Percentiles rank a stretch among this genome's conserved stretches.
These are phyloP conservation scores for Amphipyra berbera DNA, from an alignment of 2,888 invertebrate species.

Conservation along the genomic window DNA sequence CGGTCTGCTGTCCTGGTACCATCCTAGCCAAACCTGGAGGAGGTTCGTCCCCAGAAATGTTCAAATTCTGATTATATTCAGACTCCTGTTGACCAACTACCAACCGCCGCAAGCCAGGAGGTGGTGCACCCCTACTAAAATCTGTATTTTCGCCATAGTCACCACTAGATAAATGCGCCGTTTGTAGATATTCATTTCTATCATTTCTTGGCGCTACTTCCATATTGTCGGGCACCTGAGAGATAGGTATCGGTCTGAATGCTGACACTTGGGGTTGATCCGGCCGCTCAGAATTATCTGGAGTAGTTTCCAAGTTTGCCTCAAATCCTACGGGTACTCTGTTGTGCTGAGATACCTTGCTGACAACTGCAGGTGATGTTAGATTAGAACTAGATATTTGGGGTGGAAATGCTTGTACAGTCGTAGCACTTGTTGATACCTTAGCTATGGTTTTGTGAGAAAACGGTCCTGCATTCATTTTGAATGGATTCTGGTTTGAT, in stretches of 20 bases:
- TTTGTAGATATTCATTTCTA: slow-evolving; percentile 94
- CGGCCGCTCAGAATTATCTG: slow-evolving; percentile 92
- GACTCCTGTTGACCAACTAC: slow-evolving; percentile 92
- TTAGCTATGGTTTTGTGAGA: slow-evolving; percentile 83
- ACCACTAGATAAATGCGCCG: slow-evolving; percentile 92
- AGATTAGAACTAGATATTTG: slow-evolving; percentile 75
- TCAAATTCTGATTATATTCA: slow-evolving; percentile 80
- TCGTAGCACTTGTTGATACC: slow-evolving; percentile 58
- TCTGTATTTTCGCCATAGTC: slow-evolving; percentile 85
- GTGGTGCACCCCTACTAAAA: slow-evolving; percentile 86
- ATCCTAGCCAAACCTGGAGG: slow-evolving; percentile 88
- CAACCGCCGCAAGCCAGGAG: slow-evolving; percentile 91
- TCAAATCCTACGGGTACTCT: slow-evolving; percentile 81
- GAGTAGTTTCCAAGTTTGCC: slow-evolving; percentile 91
- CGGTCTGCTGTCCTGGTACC: slow-evolving; percentile 88
- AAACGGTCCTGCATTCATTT: slow-evolving; percentile 80
- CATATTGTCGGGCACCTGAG: slow-evolving; percentile 87
- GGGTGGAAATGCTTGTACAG: slow-evolving; percentile 70
- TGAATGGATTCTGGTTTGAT: slow-evolving; percentile 81
- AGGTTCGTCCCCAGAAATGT: slow-evolving; percentile 83
- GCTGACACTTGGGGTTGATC: slow-evolving; percentile 82
- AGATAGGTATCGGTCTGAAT: slow-evolving; percentile 68
- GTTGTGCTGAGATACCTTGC: slow-evolving; percentile 76
- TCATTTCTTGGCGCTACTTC: slow-evolving; percentile 92
- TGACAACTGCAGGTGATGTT: slow-evolving; percentile 77